Base-by-base conservation (phyloP, 2,888 invertebrate species). In the Agonopterix arenella region DNA sequence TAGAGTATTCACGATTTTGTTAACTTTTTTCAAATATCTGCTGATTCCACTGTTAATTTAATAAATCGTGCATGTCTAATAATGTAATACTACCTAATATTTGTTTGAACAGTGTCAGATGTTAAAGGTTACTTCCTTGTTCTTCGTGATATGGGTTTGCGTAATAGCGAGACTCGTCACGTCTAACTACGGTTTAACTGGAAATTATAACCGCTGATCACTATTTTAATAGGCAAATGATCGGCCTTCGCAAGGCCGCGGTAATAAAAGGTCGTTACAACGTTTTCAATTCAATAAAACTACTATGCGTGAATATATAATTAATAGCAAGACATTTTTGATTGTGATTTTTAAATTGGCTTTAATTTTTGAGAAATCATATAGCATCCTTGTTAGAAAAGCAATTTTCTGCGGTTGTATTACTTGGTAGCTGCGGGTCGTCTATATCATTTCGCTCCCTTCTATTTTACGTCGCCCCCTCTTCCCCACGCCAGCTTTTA, bases 61-160 rank as follows among this genome's bases (percentile, higher is more conserved):
- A 5, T 48, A 73, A 80, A 64, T 82, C 83, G 83, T 84, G 84
- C 82, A 76, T 74, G 64, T 68, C 79, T 73, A 81, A 84, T 73
- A 73, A 75, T 75, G 66, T 70, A 75, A 77, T 76, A 79, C 73
- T 72, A 18, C 18, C 18, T 18, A 76, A 76, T 81, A 74, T 80
- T 77, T 78, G 71, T 83, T 76, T 80, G 73, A 75, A 74, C 68
- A 70, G 79, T 78, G 80, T 79, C 76, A 76, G 72, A 68, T 74
- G 78, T 68, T 80, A 83, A 85, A 85, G 84, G 84, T 82, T 80
- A 84, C 73, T 88, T 88, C 86, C 86, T 84, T 66, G 69, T 78
- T 70, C 61, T 69, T 71, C 68, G 69, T 69, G 75, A 62, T 64
- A 70, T 59, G 64, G 70, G 73, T 76, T 76, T 75, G 76, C 73